These are phyloP conservation scores for Apis dorsata DNA, from an alignment of 1,140 invertebrate genomes.

Conservation along the genomic window DNA sequence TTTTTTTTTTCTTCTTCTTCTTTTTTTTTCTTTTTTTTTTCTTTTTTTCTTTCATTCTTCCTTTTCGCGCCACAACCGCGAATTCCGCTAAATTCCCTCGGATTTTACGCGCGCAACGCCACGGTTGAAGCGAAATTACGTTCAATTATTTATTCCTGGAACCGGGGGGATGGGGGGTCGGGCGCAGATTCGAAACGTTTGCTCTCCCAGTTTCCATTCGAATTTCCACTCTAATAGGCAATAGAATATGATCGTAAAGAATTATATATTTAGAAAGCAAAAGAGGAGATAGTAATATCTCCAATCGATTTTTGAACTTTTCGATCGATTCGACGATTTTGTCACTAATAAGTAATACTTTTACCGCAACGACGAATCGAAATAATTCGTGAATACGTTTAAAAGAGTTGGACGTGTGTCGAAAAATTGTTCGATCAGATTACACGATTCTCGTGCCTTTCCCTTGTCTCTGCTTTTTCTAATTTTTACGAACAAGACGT, in stretches of 20 bases:
- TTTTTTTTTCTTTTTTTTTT: background rate
- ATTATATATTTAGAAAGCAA: too few species aligned
- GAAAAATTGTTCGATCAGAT: too few species aligned
- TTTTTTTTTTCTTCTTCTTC: background rate
- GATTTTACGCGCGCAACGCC: background rate
- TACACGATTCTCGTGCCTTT: too few species aligned
- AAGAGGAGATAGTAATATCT: too few species aligned
- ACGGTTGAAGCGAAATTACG: background rate
- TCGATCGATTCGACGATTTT: too few species aligned
- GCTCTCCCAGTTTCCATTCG: background rate
- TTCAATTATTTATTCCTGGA: constrained; percentile 18
- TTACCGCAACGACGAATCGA: too few species aligned
- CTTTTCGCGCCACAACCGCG: background rate
- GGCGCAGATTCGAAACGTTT: background rate
- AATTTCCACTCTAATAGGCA: background rate
- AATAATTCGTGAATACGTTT: too few species aligned
- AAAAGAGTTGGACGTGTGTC: too few species aligned
- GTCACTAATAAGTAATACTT: too few species aligned
- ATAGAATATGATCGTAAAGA: too few species aligned
- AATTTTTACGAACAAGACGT: background rate
- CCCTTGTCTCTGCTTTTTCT: background rate
- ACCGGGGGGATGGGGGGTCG: background rate
- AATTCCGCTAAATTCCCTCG: constrained; percentile 14
- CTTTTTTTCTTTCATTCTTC: background rate
- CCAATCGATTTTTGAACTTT: too few species aligned